A percentile compares a stretch with the other conserved stretches of the same genome.
These are phyloP conservation scores for Eutrigla gurnardus DNA, from an alignment of 2,797 vertebrate genomes.

Conservation along the genomic window DNA sequence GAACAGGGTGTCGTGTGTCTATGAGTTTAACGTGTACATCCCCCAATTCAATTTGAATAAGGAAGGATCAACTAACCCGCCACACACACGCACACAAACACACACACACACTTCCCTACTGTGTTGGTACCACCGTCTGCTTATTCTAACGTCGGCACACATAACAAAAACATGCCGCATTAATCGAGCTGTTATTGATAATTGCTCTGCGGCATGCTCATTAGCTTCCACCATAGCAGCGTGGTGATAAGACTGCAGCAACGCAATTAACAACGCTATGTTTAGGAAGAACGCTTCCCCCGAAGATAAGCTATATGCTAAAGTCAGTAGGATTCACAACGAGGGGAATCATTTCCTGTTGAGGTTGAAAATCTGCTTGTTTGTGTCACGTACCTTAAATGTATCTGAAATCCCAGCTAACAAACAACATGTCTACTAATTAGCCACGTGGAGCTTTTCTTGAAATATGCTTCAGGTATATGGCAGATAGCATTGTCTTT, in stretches of 20 bases:
- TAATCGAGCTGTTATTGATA: slow-evolving; percentile 27
- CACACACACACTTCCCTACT: not conserved
- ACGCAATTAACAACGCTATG: not conserved
- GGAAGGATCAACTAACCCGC: slow-evolving; percentile 12
- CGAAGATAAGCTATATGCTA: not conserved
- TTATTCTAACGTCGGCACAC: not conserved
- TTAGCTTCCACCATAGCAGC: not conserved
- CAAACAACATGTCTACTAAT: not conserved
- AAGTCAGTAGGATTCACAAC: not conserved
- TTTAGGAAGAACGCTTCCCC: not conserved
- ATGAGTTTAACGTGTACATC: slow-evolving; percentile 33
- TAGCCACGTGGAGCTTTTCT: not conserved
- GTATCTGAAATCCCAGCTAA: not conserved
- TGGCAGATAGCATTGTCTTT: too few species aligned
- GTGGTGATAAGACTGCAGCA: slow-evolving; percentile 1
- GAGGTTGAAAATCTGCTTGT: not conserved
- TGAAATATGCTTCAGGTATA: too few species aligned
- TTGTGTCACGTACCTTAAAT: not conserved
- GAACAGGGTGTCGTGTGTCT: slow-evolving; percentile 50
- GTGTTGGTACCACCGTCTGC: not conserved
- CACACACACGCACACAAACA: not conserved
- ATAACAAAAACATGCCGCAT: slow-evolving; percentile 11
- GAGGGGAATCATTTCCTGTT: not conserved
- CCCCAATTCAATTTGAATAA: slow-evolving; percentile 22
- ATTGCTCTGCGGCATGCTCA: slow-evolving; percentile 22